These are phyloP conservation scores for Neoaliturus tenellus DNA, from an alignment of 2,888 invertebrate species.

Conservation along the genomic window DNA sequence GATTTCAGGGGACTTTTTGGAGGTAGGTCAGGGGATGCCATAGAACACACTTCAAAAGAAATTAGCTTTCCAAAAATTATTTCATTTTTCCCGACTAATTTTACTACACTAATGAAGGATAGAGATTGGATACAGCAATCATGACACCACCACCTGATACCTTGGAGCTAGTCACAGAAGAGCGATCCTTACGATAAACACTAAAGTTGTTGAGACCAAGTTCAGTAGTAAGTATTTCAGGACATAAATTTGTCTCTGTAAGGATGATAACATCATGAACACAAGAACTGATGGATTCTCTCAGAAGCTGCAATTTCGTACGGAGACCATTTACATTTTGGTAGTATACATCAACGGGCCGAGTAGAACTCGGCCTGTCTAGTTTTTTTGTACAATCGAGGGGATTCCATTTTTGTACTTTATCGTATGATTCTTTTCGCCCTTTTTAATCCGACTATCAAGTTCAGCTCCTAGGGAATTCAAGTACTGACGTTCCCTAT, in stretches of 20 bases:
- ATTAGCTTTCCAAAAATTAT: too few relatives aligned
- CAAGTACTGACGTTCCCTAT: not conserved
- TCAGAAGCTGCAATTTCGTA: not conserved
- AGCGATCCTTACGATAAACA: conserved; percentile 1
- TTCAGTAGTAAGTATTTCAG: conserved; percentile 12
- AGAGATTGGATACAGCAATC: not conserved
- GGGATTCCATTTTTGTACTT: conserved; percentile 30
- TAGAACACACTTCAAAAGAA: too few relatives aligned
- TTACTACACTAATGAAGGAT: too few relatives aligned
- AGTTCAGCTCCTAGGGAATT: not conserved
- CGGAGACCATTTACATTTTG: conserved; percentile 18
- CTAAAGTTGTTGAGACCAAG: not conserved
- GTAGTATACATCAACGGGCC: not conserved
- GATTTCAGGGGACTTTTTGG: too few relatives aligned
- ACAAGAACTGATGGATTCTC: not conserved
- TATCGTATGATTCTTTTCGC: not conserved
- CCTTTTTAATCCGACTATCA: not conserved
- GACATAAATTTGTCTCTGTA: not conserved
- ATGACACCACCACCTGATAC: conserved; percentile 13
- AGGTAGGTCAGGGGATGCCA: too few relatives aligned
- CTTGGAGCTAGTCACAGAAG: not conserved
- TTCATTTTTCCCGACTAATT: too few relatives aligned
- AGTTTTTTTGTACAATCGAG: conserved; percentile 1
- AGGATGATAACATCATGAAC: not conserved
- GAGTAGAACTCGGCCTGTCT: not conserved